Evolutionary conservation across 2,113 vertebrate genomes (phyloP).

Genomic region (Carassius gibelio): DNA sequence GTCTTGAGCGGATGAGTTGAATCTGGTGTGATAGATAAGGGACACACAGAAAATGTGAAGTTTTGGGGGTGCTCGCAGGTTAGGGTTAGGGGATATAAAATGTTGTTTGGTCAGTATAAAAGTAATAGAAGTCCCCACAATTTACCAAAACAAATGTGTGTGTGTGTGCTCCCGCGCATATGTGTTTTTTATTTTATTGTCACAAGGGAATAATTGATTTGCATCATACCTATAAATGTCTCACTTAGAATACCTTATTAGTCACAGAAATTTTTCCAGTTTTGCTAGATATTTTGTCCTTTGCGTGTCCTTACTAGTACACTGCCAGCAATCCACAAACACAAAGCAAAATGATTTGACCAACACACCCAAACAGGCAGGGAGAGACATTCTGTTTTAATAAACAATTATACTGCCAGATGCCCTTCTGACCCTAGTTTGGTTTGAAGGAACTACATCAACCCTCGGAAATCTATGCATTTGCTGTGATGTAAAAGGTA

Average conservation of each 20-base stretch:
- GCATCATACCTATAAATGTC: not conserved
- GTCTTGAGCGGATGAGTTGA: no score
- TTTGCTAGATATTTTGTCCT: conserved; percentile 1
- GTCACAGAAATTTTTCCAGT: not conserved
- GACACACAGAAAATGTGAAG: no score
- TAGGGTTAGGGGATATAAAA: no score
- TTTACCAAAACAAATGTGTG: not conserved
- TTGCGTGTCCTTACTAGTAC: not conserved
- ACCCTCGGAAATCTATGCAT: not conserved
- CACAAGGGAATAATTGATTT: not conserved
- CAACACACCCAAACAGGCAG: conserved; percentile 10
- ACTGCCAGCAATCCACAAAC: not conserved
- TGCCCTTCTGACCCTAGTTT: conserved; percentile 2
- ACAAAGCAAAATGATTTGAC: not conserved
- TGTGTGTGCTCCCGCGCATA: no score
- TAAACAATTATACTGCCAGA: not conserved
- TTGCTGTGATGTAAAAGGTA: not conserved
- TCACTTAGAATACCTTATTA: not conserved
- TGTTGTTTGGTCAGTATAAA: no score
- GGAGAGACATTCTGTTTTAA: not conserved
- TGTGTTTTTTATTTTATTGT: not conserved
- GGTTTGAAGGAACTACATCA: not conserved
- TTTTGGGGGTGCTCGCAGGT: no score
- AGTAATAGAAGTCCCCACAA: no score
- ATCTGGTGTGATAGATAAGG: no score